These are phyloP conservation scores for Deroplatys truncata DNA, from an alignment of 2,888 invertebrate species.

Conservation along the genomic window DNA sequence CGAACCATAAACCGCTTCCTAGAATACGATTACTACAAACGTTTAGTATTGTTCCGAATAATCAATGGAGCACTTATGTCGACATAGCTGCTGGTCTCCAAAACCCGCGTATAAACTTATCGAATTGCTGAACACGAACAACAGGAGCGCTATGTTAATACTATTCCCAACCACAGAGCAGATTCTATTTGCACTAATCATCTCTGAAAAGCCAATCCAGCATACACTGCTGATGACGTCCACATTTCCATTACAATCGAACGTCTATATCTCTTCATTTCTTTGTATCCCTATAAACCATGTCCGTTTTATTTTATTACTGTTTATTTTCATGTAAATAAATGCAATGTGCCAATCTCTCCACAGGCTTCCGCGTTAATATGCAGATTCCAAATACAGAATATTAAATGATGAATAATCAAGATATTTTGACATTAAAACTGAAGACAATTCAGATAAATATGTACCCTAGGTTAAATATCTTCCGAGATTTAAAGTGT, in stretches of 20 bases:
- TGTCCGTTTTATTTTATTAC: not conserved
- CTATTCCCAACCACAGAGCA: not conserved
- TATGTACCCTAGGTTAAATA: too few species aligned
- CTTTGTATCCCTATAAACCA: not conserved
- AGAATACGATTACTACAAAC: not conserved
- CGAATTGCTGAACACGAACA: not conserved
- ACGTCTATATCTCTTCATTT: not conserved
- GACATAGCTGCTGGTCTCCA: not conserved
- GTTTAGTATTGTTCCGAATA: not conserved
- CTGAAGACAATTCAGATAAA: too few species aligned
- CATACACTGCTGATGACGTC: not conserved
- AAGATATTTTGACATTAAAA: too few species aligned
- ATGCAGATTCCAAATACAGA: too few species aligned
- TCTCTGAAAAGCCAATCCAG: not conserved
- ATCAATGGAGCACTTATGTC: not conserved
- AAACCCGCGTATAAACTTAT: not conserved
- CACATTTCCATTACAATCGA: not conserved
- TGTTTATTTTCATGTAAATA: not conserved
- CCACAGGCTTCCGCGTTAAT: too few species aligned
- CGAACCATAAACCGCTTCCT: not conserved
- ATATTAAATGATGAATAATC: too few species aligned
- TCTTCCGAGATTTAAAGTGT: too few species aligned
- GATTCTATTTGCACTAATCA: not conserved
- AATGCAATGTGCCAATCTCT: too few species aligned
- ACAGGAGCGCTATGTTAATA: not conserved